A percentile compares a stretch with the other conserved stretches of the same genome.
phyloP scores from a whole-genome alignment of 2,113 vertebrate species.

The Epinephelus cyanopodus region DNA sequence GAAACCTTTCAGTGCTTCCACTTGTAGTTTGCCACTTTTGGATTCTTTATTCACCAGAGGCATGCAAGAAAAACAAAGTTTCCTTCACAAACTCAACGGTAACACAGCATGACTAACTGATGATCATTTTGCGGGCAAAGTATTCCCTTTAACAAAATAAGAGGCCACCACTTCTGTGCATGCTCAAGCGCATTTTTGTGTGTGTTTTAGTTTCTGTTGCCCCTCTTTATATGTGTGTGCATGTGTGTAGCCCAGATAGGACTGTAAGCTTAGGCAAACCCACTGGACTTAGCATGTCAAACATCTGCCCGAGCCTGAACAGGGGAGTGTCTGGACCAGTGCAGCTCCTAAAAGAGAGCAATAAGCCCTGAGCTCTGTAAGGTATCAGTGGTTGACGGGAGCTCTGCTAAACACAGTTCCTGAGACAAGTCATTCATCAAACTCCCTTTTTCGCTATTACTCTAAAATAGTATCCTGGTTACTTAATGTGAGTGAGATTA shows the following conservation, averaged over 20 bases:
- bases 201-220: neutral
- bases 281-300: slow-evolving; percentile 55
- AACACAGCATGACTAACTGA: too few relatives aligned
- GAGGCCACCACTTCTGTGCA: neutral
- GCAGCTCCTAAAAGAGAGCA: slow-evolving; percentile 25
- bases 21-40: too few relatives aligned
- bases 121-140: too few relatives aligned
- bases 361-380: slow-evolving; percentile 37
- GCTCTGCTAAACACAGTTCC: slow-evolving; percentile 38
- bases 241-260: neutral
- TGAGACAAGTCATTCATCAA: slow-evolving; percentile 34
- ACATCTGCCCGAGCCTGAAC: slow-evolving; percentile 36
- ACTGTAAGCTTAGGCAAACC: slow-evolving; percentile 39
- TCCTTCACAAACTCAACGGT: too few relatives aligned
- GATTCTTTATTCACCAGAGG: too few relatives aligned
- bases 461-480: slow-evolving; percentile 8
- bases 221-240: neutral
- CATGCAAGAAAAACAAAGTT: too few relatives aligned
- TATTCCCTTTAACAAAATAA: neutral
- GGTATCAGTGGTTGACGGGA: slow-evolving; percentile 28
- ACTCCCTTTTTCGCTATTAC: slow-evolving; percentile 21
- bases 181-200: neutral
- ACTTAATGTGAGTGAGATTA: neutral
- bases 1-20: neutral
- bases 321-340: slow-evolving; percentile 33